phyloP scores from a whole-genome alignment of 2,797 vertebrate species.

The Crotalus adamanteus region DNA sequence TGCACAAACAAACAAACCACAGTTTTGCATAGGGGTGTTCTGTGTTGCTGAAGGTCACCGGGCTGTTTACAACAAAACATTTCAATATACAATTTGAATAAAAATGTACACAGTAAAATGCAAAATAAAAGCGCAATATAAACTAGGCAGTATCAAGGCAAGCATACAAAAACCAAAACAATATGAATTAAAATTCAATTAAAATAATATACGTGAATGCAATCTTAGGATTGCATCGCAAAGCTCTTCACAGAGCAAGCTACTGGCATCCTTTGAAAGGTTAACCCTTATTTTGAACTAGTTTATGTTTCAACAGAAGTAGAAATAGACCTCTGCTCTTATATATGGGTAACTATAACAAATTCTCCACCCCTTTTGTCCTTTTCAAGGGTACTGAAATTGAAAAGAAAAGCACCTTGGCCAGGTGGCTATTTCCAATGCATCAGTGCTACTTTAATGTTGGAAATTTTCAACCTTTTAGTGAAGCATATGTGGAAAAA shows the following conservation, averaged over 20 bases:
- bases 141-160: neutral
- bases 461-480: constrained; percentile 32
- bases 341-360: neutral
- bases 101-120: neutral
- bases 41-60: neutral
- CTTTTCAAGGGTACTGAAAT: neutral
- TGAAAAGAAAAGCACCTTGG: neutral
- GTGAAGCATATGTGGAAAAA: constrained; percentile 20
- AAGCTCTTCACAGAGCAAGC: neutral
- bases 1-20: neutral
- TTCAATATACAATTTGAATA: neutral
- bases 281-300: neutral
- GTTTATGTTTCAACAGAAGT: neutral
- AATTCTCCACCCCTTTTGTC: neutral
- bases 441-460: constrained; percentile 29
- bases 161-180: neutral
- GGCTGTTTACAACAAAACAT: neutral
- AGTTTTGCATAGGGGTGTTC: neutral
- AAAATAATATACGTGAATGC: neutral
- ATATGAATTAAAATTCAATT: neutral
- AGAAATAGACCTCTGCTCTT: neutral
- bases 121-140: neutral
- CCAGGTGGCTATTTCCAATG: constrained; percentile 18
- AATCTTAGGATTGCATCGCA: neutral
- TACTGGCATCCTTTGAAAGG: neutral